Conservation (phyloP, 1,140 invertebrate genomes). For the Diachasmimorpha longicaudata region DNA sequence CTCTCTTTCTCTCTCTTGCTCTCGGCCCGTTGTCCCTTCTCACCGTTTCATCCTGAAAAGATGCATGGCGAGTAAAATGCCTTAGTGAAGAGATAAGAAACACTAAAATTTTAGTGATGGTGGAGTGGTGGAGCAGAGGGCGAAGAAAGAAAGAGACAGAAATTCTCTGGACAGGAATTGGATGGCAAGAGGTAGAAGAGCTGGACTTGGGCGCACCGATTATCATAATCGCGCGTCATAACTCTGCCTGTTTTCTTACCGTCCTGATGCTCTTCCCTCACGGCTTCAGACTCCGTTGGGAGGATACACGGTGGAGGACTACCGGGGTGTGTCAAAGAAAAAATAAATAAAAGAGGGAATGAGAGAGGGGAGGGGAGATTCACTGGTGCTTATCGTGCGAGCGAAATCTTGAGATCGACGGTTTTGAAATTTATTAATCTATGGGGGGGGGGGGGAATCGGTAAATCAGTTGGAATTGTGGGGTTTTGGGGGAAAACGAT, state of each 20-base stretch:
- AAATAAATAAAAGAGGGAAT: slow-evolving; percentile 12
- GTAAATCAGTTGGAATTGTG: not conserved
- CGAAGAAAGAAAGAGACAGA: slow-evolving; percentile 2
- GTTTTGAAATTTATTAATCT: not conserved
- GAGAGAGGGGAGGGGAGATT: not conserved
- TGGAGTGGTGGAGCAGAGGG: not conserved
- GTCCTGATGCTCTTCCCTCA: not conserved
- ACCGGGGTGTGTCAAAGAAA: slow-evolving; percentile 25
- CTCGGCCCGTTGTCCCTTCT: not conserved
- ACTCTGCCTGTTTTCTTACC: slow-evolving; percentile 48
- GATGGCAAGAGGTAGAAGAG: slow-evolving; percentile 1
- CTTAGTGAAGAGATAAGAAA: slow-evolving; percentile 7
- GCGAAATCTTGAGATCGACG: not conserved
- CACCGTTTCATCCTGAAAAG: not conserved
- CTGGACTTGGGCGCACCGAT: slow-evolving; percentile 49
- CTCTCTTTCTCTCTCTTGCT: not conserved
- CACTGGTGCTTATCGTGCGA: not conserved
- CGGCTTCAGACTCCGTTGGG: not conserved
- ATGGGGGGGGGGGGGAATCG: not conserved
- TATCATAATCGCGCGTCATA: slow-evolving; percentile 63
- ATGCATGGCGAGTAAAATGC: slow-evolving; percentile 31
- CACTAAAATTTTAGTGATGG: slow-evolving; percentile 12
- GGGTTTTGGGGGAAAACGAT: not conserved
- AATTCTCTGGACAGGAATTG: slow-evolving; percentile 5
- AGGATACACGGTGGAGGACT: slow-evolving; percentile 13